Percentiles rank a stretch among this genome's conserved stretches.
phyloP scores from a whole-genome alignment of 2,888 invertebrate species.

The Eupithecia tripunctaria region DNA sequence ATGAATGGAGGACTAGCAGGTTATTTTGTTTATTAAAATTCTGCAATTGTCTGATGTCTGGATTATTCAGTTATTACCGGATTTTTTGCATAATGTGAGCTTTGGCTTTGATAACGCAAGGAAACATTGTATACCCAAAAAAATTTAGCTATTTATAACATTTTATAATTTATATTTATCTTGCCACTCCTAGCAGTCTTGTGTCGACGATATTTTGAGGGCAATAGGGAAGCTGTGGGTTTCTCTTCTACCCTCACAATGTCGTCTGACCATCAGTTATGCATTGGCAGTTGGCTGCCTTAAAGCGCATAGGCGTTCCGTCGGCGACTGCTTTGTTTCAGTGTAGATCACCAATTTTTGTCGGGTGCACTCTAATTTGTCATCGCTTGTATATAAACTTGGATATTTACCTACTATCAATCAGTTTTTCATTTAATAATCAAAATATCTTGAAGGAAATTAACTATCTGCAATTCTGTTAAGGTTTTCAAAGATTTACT shows the following conservation, averaged over 20 bases:
- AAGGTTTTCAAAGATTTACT: background rate
- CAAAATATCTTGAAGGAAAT: background rate
- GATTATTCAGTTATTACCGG: background rate
- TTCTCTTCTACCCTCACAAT: background rate
- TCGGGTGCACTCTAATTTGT: background rate
- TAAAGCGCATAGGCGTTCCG: background rate
- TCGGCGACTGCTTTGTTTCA: background rate
- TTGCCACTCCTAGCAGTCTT: background rate
- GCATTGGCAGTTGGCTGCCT: background rate
- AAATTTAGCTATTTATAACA: background rate
- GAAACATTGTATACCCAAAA: background rate
- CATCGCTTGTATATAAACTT: background rate
- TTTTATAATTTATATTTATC: background rate
- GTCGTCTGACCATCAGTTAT: background rate
- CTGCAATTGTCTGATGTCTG: constrained; percentile 1
- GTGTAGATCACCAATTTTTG: background rate
- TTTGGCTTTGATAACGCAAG: background rate
- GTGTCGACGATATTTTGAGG: background rate
- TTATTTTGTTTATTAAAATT: constrained; percentile 31
- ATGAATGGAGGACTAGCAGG: constrained; percentile 33
- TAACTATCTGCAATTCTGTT: background rate
- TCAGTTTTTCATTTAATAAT: background rate
- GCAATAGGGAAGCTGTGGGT: too few species aligned
- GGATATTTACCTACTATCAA: background rate
- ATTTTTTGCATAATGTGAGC: background rate